These are phyloP conservation scores for Trachelus tabidus DNA, from an alignment of 2,888 invertebrate genomes.

Conservation along the genomic window DNA sequence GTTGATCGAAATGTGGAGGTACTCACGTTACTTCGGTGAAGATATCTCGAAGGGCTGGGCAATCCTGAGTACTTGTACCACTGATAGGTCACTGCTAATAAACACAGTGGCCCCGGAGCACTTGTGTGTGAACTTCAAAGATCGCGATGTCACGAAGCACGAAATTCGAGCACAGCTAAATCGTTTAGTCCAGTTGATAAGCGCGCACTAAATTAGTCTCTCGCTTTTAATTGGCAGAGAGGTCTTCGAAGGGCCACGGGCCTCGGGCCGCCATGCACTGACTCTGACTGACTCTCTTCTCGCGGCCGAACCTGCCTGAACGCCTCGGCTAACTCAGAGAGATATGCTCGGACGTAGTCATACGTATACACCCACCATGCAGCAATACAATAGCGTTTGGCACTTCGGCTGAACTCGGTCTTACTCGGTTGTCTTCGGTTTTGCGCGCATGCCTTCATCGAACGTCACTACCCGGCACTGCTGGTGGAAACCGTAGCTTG, in stretches of 20 bases:
- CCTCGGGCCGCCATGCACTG: slow-evolving; percentile 60
- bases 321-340: neutral
- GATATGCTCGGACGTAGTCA: neutral
- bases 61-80: neutral
- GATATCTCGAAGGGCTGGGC: neutral
- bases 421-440: neutral
- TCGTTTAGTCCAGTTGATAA: neutral
- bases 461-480: slow-evolving; percentile 17
- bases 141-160: neutral
- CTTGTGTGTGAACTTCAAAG: neutral
- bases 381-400: neutral
- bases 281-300: slow-evolving; percentile 43
- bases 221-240: neutral
- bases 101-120: neutral
- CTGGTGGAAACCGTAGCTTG: neutral
- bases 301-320: slow-evolving; percentile 13
- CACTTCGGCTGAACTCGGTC: neutral
- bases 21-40: neutral
- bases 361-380: neutral
- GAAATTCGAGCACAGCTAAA: neutral
- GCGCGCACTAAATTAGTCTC: neutral
- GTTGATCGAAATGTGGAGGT: neutral
- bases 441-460: slow-evolving; percentile 52
- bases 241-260: slow-evolving; percentile 26
- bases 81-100: neutral